phyloP scores from a whole-genome alignment of 2,113 vertebrate species.

The Holacanthus passer region DNA sequence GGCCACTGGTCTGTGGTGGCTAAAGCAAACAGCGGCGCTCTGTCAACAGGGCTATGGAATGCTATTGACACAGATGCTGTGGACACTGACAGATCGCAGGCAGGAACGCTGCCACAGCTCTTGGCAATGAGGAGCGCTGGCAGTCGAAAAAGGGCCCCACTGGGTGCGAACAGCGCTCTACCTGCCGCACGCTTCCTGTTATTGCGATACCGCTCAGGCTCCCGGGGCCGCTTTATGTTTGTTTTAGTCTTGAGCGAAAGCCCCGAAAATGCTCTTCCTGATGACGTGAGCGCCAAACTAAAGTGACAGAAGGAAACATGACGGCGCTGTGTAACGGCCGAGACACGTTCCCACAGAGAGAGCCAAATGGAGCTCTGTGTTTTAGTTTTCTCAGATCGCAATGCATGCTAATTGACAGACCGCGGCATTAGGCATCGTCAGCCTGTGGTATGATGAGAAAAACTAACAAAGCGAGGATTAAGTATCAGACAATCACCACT shows the following conservation, averaged over 20 bases:
- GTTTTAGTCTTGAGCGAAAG: conserved; percentile 36
- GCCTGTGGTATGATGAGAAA: conserved; percentile 51
- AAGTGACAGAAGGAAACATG: conserved; percentile 29
- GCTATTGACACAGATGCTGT: conserved; percentile 86
- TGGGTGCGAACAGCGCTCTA: conserved; percentile 55
- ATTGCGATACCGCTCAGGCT: conserved; percentile 56
- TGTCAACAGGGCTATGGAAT: conserved; percentile 82
- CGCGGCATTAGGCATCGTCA: conserved; percentile 29
- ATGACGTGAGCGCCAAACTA: conserved; percentile 14
- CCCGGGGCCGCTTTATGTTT: conserved; percentile 31
- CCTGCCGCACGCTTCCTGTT: conserved; percentile 77
- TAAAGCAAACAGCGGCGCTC: conserved; percentile 81
- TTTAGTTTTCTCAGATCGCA: conserved; percentile 20
- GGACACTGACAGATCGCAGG: conserved; percentile 77
- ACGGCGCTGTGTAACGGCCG: background rate
- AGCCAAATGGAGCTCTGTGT: conserved; percentile 21
- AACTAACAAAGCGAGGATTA: conserved; percentile 61
- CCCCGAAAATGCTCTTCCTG: background rate
- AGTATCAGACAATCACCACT: conserved; percentile 59
- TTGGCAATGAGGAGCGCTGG: conserved; percentile 59
- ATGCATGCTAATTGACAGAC: conserved; percentile 44
- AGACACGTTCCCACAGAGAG: conserved; percentile 17
- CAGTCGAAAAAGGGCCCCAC: conserved; percentile 50
- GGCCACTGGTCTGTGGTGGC: conserved; percentile 73
- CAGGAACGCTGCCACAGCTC: conserved; percentile 70